Base-by-base conservation (phyloP, 2,797 vertebrate species). In the Lagothrix lagotricha region DNA sequence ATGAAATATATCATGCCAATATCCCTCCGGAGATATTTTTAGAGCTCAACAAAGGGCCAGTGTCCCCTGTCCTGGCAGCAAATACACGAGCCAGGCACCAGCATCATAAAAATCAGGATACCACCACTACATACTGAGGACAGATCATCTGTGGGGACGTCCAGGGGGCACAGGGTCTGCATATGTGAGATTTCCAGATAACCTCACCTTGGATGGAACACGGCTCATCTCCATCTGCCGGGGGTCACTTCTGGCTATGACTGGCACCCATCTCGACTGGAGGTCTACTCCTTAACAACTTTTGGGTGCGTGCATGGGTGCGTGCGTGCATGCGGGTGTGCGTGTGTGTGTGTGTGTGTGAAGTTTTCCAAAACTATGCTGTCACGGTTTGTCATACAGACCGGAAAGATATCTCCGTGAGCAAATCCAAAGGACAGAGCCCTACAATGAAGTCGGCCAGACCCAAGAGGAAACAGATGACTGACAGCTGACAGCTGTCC, bases 231-330 rank as follows among this genome's bases (percentile, higher is more conserved):
- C 28, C 6, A 0, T 2, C n/a, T 9, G 44, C 44, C 36, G 0
- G 33, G 30, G 33, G 19, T 22, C 77, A 11, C 82, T 24, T 52
- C n/a, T 1, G 22, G 48, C 12, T 33, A 11, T 2, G 30, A 54
- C 61, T 3, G 19, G 4, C 83, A 8, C 67, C 92, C 54, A 1
- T 10, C 44, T 50, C n/a, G 4, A 0, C 33, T 2, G 1, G 36
- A 70, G 50, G 54, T 41, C 5, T 36, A 7, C 7, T 33, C 46
- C 13, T 17, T 30, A 39, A 36, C 14, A 24, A 3, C 4, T 8
- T 9, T 11, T 1, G 4, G 13, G 1, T 5, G 3, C 0, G 10
- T 6, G 2, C 0, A n/a, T 26, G 76, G 0, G 33, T 4, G 28
- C 19, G 54, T 0, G 13, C 7, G 4, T 13, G 20, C 4, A 19